phyloP scores from a whole-genome alignment of 2,113 vertebrate species.

The Ranitomeya variabilis region DNA sequence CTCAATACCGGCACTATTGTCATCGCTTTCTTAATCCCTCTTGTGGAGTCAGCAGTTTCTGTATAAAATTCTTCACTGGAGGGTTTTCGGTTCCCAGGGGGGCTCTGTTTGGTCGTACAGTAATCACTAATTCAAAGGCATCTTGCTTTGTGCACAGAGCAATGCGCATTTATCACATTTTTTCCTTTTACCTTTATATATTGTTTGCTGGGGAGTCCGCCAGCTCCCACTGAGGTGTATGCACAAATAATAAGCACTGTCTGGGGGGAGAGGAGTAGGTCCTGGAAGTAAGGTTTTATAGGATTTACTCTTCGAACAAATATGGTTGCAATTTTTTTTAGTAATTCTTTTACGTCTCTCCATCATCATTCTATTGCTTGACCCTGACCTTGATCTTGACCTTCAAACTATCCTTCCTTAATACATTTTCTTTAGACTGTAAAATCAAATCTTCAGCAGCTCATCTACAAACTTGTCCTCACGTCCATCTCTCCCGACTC shows the following conservation, averaged over 20 bases:
- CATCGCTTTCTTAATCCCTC: slow-evolving; percentile 30
- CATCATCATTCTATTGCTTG: background rate
- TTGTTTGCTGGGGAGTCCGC: background rate
- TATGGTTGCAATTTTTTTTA: background rate
- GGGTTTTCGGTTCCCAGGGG: slow-evolving; percentile 18
- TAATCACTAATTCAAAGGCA: slow-evolving; percentile 40
- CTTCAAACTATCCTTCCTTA: background rate
- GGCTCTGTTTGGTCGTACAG: background rate
- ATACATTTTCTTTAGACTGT: background rate
- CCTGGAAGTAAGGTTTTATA: background rate
- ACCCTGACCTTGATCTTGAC: background rate
- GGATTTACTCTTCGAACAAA: too few relatives aligned
- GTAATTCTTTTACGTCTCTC: background rate
- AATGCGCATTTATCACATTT: slow-evolving; percentile 22
- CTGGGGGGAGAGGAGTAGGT: background rate
- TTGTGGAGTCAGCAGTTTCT: slow-evolving; percentile 50
- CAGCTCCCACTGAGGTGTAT: background rate
- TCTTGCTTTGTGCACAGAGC: slow-evolving; percentile 25
- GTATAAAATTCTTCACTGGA: slow-evolving; percentile 21
- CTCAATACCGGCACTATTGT: slow-evolving; percentile 20
- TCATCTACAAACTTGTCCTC: background rate
- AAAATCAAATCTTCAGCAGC: background rate
- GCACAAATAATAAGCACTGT: background rate
- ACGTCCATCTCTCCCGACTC: background rate
- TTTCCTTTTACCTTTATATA: background rate